These are phyloP conservation scores for Drosophila picticornis DNA, from an alignment of 2,888 invertebrate genomes.

Conservation along the genomic window DNA sequence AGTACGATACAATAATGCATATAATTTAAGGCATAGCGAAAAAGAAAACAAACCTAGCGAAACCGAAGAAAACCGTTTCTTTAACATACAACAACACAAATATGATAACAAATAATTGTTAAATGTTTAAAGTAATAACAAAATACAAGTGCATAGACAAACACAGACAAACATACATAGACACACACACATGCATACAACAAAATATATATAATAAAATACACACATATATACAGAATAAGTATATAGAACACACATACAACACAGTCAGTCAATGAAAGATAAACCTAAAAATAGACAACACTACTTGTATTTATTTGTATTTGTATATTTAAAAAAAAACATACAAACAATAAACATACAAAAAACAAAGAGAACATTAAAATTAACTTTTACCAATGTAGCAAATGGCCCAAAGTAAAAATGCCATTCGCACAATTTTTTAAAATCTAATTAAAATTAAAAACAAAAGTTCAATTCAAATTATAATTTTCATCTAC, in stretches of 20 bases:
- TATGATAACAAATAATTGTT: conserved; percentile 62
- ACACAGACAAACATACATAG: conserved; percentile 39
- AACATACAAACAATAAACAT: conserved; percentile 13
- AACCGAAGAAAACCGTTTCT: conserved; percentile 23
- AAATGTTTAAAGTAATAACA: conserved; percentile 59
- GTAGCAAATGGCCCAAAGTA: conserved; percentile 63
- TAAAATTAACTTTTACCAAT: conserved; percentile 41
- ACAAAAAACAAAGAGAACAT: conserved; percentile 23
- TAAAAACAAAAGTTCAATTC: conserved; percentile 36
- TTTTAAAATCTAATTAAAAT: conserved; percentile 30
- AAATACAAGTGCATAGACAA: conserved; percentile 38
- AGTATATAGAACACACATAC: conserved; percentile 54
- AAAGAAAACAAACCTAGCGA: conserved; percentile 37
- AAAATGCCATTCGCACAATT: conserved; percentile 59
- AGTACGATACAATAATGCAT: conserved; percentile 37
- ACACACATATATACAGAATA: conserved; percentile 51
- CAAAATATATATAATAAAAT: conserved; percentile 41
- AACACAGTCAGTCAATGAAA: conserved; percentile 57
- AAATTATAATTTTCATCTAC: conserved; percentile 37
- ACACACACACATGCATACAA: conserved; percentile 46
- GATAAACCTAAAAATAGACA: conserved; percentile 37
- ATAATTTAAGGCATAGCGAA: conserved; percentile 46
- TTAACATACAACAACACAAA: conserved; percentile 34
- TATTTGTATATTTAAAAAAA: conserved; percentile 78
- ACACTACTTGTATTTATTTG: conserved; percentile 80